A percentile compares a stretch with the other conserved stretches of the same genome.
phyloP scores from a whole-genome alignment of 92 coral and sea anemone genomes.

The Zoanthus sansibaricus region DNA sequence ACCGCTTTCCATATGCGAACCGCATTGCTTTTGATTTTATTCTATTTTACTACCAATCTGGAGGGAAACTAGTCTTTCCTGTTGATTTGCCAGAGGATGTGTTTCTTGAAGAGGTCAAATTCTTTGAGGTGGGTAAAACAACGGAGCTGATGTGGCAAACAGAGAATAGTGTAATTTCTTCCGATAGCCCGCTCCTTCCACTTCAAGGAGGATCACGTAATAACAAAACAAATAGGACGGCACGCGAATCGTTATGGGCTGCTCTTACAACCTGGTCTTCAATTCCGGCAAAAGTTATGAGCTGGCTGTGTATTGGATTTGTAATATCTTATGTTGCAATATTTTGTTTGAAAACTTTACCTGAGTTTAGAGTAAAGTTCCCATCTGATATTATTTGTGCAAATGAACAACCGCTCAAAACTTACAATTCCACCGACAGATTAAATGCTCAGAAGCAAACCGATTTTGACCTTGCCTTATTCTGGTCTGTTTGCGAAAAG shows the following conservation, averaged over 20 bases:
- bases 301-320: slow-evolving; percentile 37
- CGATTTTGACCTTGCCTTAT: slow-evolving; percentile 21
- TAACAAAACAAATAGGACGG: not conserved
- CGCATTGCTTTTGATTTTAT: slow-evolving; percentile 62
- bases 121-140: slow-evolving; percentile 60
- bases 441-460: not conserved
- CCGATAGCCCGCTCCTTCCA: not conserved
- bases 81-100: slow-evolving; percentile 59
- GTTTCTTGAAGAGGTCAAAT: slow-evolving; percentile 61
- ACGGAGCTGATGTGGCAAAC: slow-evolving; percentile 42
- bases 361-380: not conserved
- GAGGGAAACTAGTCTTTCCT: slow-evolving; percentile 63
- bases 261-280: slow-evolving; percentile 25
- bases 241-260: slow-evolving; percentile 19
- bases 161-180: not conserved
- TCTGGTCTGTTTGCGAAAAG: slow-evolving; percentile 69
- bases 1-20: slow-evolving; percentile 42
- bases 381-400: not conserved
- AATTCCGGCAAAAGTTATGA: slow-evolving; percentile 10
- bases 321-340: not conserved
- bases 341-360: slow-evolving; percentile 35
- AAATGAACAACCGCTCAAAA: not conserved
- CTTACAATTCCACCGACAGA: not conserved
- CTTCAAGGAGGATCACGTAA: not conserved
- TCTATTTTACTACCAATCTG: slow-evolving; percentile 68